Base-by-base conservation (phyloP, 1,140 invertebrate species). In the Nymphalis io region DNA sequence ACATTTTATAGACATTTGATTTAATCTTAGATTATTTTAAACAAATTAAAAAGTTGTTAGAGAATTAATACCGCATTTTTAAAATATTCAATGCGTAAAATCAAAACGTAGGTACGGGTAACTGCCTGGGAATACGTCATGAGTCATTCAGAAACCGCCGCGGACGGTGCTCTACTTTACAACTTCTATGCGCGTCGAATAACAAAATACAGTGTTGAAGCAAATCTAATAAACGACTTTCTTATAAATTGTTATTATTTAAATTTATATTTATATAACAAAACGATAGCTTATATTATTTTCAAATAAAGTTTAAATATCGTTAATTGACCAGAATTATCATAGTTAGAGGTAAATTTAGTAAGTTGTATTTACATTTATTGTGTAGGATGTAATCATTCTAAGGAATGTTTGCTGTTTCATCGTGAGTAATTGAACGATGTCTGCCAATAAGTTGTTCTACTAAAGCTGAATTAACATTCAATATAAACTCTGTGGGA, bases 141-240 rank as follows among this genome's bases (percentile, higher is more conserved):
- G 62, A 64, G 62, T 64, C 62, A 64, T 16, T 40, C 62, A 38
- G 5, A 39, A 48, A 16, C 51, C 62, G 62, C 62, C 48, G 33
- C 38, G 62, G 21, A 64, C 48, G 62, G 38, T 64, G 51, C 62
- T 64, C 62, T 64, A 64, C 62, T 55, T 64, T 64, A 64, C 51
- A 64, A 42, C 62, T 39, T n/a, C 62, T 12, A 64, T 39, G 62
- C 38, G 39, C 61, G 20, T 62, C 60, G 51, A 55, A 42, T 55
- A 64, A 64, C 33, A 42, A 55, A 64, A 53, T 42, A 39, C 13
- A 27, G 27, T 23, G 16, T 27, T 53, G 6, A 21, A 21, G 10
- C 48, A 12, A 12, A 53, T 21, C 48, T 23, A 53, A 16, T 53
- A 10, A 46, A n/a, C 15, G n/a, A 16, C n/a, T 46, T 8, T 33